phyloP scores from a whole-genome alignment of 2,888 invertebrate genomes.

The Nasonovia ribisnigri region DNA sequence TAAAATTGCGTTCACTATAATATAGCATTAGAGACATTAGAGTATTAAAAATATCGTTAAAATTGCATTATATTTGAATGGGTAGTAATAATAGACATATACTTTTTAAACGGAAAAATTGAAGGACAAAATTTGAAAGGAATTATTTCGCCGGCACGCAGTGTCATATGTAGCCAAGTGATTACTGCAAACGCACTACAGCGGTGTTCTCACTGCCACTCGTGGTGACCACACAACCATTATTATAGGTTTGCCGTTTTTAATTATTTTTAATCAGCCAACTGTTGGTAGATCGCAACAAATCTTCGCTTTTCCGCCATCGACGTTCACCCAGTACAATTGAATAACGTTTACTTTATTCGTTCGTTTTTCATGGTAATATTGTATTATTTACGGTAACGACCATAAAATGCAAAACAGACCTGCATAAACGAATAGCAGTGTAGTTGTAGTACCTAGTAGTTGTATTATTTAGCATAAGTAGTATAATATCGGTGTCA shows the following conservation, averaged over 20 bases:
- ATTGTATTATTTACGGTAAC: constrained; percentile 30
- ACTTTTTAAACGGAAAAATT: neutral
- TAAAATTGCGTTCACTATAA: neutral
- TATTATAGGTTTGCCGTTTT: neutral
- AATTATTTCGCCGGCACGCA: neutral
- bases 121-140: neutral
- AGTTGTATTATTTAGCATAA: too few species aligned
- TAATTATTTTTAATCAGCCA: constrained; percentile 40
- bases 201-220: neutral
- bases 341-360: neutral
- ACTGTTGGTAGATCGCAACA: constrained; percentile 34
- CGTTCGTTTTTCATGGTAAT: constrained; percentile 15
- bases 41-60: neutral
- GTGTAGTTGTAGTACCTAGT: neutral
- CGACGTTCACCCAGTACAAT: constrained; percentile 4
- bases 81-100: neutral
- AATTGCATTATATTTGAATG: neutral
- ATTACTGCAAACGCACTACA: neutral
- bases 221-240: neutral
- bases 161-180: neutral
- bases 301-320: neutral
- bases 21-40: neutral
- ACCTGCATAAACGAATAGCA: neutral
- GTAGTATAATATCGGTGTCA: neutral
- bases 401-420: constrained; percentile 4